phyloP scores from a whole-genome alignment of 30 jellyfish, hydroid and myxozoan species.

The Chrysaora quinquecirrha region DNA sequence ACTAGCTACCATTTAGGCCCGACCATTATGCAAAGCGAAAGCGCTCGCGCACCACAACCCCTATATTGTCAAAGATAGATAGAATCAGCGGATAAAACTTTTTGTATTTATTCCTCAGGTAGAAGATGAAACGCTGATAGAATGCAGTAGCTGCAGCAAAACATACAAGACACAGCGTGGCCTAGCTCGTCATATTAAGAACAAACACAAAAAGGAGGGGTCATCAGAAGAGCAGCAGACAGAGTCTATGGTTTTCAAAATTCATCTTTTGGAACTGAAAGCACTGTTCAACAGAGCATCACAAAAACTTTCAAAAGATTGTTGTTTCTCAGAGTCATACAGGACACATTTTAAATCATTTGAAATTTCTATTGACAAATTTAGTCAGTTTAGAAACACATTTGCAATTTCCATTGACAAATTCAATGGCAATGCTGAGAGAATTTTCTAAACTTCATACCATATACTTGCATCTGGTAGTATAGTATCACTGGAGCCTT shows the following conservation, averaged over 20 bases:
- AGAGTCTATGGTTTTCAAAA: background rate
- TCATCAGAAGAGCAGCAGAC: background rate
- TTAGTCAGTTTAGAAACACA: conserved; percentile 4
- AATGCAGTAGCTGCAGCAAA: conserved; percentile 35
- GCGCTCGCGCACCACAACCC: too few species aligned
- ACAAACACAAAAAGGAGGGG: conserved; percentile 27
- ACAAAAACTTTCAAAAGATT: conserved; percentile 6
- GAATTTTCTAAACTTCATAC: conserved; percentile 13
- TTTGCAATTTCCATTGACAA: conserved; percentile 18
- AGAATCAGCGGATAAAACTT: background rate
- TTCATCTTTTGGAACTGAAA: conserved; percentile 18
- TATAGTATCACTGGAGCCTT: conserved; percentile 12
- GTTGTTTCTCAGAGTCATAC: conserved; percentile 35
- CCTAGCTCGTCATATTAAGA: conserved; percentile 31
- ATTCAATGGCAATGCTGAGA: conserved; percentile 31
- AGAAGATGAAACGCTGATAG: conserved; percentile 9
- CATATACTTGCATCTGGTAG: conserved; percentile 33
- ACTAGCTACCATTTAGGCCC: conserved; percentile 17
- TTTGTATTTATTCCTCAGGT: conserved; percentile 22
- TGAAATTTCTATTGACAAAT: conserved; percentile 24
- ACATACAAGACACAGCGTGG: conserved; percentile 39
- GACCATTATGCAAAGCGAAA: background rate
- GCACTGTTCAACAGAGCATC: conserved; percentile 5
- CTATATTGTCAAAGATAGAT: background rate
- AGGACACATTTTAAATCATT: conserved; percentile 14